phyloP scores from a whole-genome alignment of 2,113 vertebrate species.

The Terrapene triunguis region DNA sequence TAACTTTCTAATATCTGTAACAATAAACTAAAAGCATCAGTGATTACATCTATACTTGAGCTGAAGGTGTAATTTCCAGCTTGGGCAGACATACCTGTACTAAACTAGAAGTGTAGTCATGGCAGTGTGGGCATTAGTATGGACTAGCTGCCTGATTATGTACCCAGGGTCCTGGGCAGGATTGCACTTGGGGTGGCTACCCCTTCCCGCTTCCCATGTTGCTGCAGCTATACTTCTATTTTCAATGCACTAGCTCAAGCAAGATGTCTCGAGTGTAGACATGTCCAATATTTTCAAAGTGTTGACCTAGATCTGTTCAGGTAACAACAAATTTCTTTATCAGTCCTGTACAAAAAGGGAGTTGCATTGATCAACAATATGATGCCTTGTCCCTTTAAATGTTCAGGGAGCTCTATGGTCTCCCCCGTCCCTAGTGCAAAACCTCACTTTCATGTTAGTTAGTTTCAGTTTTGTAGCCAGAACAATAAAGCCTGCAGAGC shows the following conservation, averaged over 20 bases:
- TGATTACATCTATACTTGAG: background rate
- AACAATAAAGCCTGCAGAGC: background rate
- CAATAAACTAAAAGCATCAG: background rate
- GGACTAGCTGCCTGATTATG: background rate
- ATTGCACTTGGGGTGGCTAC: background rate
- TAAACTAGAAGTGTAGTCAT: background rate
- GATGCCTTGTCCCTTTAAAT: background rate
- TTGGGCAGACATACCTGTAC: background rate
- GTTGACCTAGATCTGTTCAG: background rate
- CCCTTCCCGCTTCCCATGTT: too few species aligned
- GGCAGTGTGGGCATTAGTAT: background rate
- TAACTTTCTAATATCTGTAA: background rate
- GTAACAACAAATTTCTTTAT: background rate
- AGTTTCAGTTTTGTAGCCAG: background rate
- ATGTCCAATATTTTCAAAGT: background rate
- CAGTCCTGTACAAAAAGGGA: background rate
- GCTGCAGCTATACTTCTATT: background rate
- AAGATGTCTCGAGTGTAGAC: background rate
- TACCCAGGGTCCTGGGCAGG: background rate
- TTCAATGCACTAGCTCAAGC: background rate
- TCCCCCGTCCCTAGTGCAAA: background rate
- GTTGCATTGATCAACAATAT: background rate
- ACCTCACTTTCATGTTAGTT: background rate
- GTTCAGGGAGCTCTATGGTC: background rate
- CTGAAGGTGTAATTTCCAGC: background rate